Evolutionary conservation across 1,140 invertebrate species (phyloP), one percentile per base, ranked within the genome.

Genomic region (Pollicipes pollicipes): DNA sequence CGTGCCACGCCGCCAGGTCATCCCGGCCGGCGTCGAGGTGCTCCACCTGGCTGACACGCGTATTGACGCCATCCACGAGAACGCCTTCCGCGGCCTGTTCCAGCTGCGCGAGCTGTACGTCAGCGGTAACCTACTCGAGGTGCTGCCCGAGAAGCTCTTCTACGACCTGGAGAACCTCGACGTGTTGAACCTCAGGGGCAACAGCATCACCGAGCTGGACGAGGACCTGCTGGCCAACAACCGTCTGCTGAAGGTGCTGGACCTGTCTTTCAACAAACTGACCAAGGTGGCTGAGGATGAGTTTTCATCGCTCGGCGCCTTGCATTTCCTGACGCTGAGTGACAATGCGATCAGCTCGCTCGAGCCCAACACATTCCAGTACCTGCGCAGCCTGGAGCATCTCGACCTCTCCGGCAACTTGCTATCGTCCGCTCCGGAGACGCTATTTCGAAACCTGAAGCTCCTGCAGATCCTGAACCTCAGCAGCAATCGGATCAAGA

Each of bases 61-160:
- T 45, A 77, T 91, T 28, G 84, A 83, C 17, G 87, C 87, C 0
- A 79, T 91, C 27, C 87, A 90, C 77, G 88, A 88, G 77, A 85
- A 87, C 71, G 85, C 87, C 0, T 90, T 91, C 76, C 82, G 84
- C 69, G 85, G 84, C 6, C 81, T 91, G 77, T 83, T 82, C 0
- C 82, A 86, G 31, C 79, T 91, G 10, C 83, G 81, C 4, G 85
- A 90, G 77, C 79, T 91, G 78, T 83, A 75, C 77, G 79, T 91
- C 72, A 89, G 88, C 70, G 86, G 89, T 76, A 93, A 93, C 77
- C 79, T 84, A 68, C 82, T 92, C 6, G 88, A 91, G 76, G 88
- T 88, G 77, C 78, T 93, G 30, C 88, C 90, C 0, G 80, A 85
- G 13, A 84, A 84, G 72, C 81, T 91, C 71, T 90, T 93, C 71